phyloP scores from a whole-genome alignment of 2,888 invertebrate species.

The Poecilus cupreus region DNA sequence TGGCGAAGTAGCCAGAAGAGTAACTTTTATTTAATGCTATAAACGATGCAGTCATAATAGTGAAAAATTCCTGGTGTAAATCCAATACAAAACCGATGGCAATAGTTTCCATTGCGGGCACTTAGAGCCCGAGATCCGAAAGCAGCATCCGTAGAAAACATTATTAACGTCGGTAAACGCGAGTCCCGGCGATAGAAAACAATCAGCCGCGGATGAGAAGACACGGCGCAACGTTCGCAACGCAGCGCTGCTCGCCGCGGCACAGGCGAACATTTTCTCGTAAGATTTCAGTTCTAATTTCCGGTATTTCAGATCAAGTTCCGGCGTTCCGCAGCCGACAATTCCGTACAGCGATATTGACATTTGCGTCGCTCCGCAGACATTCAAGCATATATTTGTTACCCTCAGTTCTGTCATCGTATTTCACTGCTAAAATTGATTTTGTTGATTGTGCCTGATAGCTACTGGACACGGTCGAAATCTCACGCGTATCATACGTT shows the following conservation, averaged over 20 bases:
- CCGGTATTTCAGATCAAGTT: constrained; percentile 46
- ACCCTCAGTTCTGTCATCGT: neutral
- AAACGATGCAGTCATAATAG: no score
- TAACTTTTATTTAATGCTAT: no score
- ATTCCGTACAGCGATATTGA: constrained; percentile 24
- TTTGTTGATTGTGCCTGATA: neutral
- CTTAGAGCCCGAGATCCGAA: no score
- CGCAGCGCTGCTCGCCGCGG: neutral
- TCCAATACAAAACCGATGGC: no score
- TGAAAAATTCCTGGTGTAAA: no score
- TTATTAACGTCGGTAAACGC: no score
- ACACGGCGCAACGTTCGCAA: neutral
- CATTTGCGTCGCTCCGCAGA: neutral
- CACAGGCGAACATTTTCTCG: constrained; percentile 14
- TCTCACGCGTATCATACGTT: no score
- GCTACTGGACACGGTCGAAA: neutral
- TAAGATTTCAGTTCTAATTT: constrained; percentile 48
- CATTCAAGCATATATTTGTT: neutral
- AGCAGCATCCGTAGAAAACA: no score
- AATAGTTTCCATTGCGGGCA: no score
- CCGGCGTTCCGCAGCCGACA: neutral
- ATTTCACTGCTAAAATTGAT: neutral
- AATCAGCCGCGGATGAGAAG: neutral
- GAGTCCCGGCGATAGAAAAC: neutral
- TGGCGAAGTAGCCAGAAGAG: no score